Evolutionary conservation across 2,797 vertebrate species (phyloP), one percentile per base, ranked within the genome.

Genomic region (Sitta carolinensis): DNA sequence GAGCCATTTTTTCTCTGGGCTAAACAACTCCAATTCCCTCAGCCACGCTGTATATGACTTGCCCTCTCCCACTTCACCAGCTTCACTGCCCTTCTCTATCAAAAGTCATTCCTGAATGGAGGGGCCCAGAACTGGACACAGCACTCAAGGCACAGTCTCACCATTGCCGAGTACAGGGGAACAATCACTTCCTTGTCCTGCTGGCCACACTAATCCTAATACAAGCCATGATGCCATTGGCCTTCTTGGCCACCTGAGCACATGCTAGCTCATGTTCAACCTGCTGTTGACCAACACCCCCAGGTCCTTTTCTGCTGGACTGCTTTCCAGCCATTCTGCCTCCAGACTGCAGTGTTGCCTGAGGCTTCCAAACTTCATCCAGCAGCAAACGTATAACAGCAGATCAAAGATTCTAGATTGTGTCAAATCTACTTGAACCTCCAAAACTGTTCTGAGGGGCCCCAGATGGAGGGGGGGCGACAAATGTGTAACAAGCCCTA

Each of bases 351-450:
- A 67, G 74, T 2, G 0, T n/a, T 84, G 87, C 67, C 36, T 50
- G 23, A 7, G 17, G n/a, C 64, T 84, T 90, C 76, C 48, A 86
- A 63, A 43, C 16, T 61, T 54, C 43, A 42, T 88, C 83, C 80
- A 63, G 40, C n/a, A 84, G 54, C 38, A 63, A 32, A 47, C 43
- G 72, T 68, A 42, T 16, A 82, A 82, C 20, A 94, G 50, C 51
- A 92, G 66, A 82, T 47, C 61, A 86, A 72, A 87, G 16, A 80
- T 42, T 42, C 47, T 47, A 88, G 66, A 93, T 63, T 38, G 63
- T 75, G 89, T 47, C 64, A 93, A 91, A 95, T 57, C 87, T 96
- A 84, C 72, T 26, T 93, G 51, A 96, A 78, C 34, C 75, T 94
- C 84, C 40, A 89, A 40, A 91, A 80, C 55, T 91, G 70, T 93